Evolutionary conservation across 2,888 invertebrate species (phyloP), one percentile per base, ranked within the genome.

Genomic region (Dendrolimus houi): DNA sequence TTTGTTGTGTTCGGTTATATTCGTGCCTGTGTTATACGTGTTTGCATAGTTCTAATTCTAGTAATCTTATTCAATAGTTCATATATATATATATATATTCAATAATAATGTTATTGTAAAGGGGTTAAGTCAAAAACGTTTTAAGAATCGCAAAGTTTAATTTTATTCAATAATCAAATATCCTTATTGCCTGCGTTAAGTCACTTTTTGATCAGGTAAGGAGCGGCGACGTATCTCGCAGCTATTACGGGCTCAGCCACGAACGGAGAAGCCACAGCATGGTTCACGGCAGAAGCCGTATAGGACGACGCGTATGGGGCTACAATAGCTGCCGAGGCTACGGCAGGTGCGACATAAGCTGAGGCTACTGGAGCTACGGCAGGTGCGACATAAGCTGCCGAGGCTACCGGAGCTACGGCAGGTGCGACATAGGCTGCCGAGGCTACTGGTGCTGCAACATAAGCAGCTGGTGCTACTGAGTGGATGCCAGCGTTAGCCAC

Each of bases 271-370:
- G 60, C 60, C 9, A 60, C 53, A 7, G 62, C 62, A 47, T 62
- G 60, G 57, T 62, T 62, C 12, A 60, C 59, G 6, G 62, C 14
- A 54, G 58, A 59, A 3, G 58, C 62, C 7, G 60, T 57, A 53
- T 59, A 60, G 13, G 62, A 60, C 2, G 60, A 58, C 7, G 62
- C 60, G 54, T 60, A 60, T 8, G 62, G 62, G n/a, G 62, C 60
- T 10, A 62, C 53, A 12, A 47, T 47, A 9, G 47, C 47, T 9
- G 47, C 47, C 9, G 47, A 47, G 29, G 47, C 47, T 47, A 47
- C 47, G 12, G 47, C 47, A 10, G 47, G 47, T 2, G 54, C 17
- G 10, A 40, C 29, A 14, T 55, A 55, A 0, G 59, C 59, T 2
- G 56, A 29, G 47, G 47, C 47, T 47, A 47, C 47, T 6, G 47